Evolutionary conservation across 2,797 vertebrate genomes (phyloP).

Genomic region (Syncerus caffer): DNA sequence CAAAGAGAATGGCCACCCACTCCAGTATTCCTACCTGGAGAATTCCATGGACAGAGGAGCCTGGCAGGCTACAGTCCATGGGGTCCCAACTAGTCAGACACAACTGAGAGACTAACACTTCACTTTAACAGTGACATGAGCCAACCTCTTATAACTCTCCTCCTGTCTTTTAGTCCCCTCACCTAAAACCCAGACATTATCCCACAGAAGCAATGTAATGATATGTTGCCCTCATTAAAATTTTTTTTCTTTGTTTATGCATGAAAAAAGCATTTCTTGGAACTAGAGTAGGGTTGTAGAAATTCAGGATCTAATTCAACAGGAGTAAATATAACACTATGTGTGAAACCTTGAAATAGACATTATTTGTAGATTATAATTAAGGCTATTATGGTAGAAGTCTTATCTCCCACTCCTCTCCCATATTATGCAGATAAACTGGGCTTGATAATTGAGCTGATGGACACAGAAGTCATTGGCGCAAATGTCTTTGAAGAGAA

Average conservation of each 20-base stretch:
- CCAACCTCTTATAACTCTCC: background rate
- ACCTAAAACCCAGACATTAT: background rate
- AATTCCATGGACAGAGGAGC: background rate
- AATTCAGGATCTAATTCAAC: background rate
- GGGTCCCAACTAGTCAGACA: rapidly evolving
- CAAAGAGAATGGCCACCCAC: background rate
- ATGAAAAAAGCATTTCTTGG: background rate
- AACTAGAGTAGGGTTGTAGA: background rate
- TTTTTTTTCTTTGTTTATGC: background rate
- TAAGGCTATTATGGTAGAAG: background rate
- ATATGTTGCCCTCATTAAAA: background rate
- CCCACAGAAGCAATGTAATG: background rate
- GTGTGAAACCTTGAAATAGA: background rate
- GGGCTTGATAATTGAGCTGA: background rate
- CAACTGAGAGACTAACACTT: background rate
- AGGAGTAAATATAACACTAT: background rate
- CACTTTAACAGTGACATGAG: rapidly evolving
- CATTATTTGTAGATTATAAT: background rate
- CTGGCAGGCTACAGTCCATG: background rate
- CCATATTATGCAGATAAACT: background rate
- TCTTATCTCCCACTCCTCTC: background rate
- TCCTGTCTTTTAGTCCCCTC: background rate
- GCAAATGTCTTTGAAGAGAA: background rate
- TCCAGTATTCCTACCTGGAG: background rate
- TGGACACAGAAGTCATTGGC: background rate